These are phyloP conservation scores for Synanthedon tipuliformis DNA, from an alignment of 2,888 invertebrate genomes.

Conservation along the genomic window DNA sequence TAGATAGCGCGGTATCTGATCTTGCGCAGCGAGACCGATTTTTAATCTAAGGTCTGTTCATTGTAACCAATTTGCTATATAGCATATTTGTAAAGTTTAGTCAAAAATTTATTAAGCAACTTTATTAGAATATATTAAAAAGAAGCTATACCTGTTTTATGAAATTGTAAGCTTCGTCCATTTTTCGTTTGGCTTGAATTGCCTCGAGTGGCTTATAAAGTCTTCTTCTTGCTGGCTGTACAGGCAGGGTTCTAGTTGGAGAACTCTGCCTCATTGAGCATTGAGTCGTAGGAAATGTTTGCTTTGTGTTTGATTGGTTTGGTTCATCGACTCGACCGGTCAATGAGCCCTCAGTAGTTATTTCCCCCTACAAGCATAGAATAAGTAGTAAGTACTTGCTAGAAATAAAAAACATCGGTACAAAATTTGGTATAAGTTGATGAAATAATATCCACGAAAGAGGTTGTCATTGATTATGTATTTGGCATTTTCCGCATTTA, in stretches of 20 bases:
- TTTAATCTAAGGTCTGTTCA: too few species aligned
- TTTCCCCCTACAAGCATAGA: background rate
- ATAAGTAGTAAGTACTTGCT: too few species aligned
- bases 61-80: too few species aligned
- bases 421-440: too few species aligned
- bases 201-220: background rate
- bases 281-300: background rate
- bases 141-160: background rate
- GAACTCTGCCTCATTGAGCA: background rate
- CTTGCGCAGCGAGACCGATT: too few species aligned
- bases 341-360: background rate
- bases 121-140: too few species aligned
- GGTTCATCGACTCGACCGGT: background rate
- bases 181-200: background rate
- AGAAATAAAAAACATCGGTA: background rate
- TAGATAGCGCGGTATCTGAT: too few species aligned
- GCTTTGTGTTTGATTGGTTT: background rate
- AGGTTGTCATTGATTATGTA: too few species aligned
- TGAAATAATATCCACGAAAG: too few species aligned
- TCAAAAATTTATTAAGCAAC: too few species aligned
- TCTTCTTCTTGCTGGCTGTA: background rate
- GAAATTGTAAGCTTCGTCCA: background rate
- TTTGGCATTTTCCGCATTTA: background rate
- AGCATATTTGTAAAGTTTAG: too few species aligned
- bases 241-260: background rate